These are phyloP conservation scores for Hippocampus barbouri DNA, from an alignment of 2,113 vertebrate genomes.

Conservation along the genomic window DNA sequence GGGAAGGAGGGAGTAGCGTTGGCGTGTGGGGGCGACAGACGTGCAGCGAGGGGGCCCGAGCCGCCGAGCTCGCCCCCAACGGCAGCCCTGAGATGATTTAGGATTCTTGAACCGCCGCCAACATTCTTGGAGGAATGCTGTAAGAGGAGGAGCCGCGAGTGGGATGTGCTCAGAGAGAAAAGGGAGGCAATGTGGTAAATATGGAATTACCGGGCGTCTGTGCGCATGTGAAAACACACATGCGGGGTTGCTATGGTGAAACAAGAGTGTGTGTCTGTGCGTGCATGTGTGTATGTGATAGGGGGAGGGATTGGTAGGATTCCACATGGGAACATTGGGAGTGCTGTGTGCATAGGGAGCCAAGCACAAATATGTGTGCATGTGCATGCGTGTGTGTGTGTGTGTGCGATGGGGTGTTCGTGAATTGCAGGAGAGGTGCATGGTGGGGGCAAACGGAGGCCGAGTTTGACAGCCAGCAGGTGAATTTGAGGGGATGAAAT, in stretches of 20 bases:
- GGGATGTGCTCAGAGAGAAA: not conserved
- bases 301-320: constrained; percentile 21
- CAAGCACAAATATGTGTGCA: not conserved
- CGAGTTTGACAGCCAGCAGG: not conserved
- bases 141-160: constrained; percentile 38
- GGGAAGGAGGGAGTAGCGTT: constrained; percentile 48
- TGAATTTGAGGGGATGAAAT: constrained; percentile 3
- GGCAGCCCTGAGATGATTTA: constrained; percentile 69
- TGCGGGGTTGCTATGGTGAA: constrained; percentile 39
- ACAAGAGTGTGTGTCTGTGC: constrained; percentile 14
- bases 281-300: not conserved
- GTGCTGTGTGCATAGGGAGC: constrained; percentile 29
- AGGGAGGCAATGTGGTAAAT: constrained; percentile 32
- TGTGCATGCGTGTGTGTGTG: not conserved
- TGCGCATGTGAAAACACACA: constrained; percentile 17
- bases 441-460: not conserved
- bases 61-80: constrained; percentile 7
- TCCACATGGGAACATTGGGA: constrained; percentile 47
- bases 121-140: constrained; percentile 73
- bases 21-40: constrained; percentile 60
- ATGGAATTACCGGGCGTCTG: constrained; percentile 31
- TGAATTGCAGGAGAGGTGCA: not conserved
- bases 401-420: not conserved
- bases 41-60: constrained; percentile 31
- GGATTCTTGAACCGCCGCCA: constrained; percentile 70